Conservation (phyloP, 2,113 vertebrate species). For the Pomatorhinus ruficollis region DNA sequence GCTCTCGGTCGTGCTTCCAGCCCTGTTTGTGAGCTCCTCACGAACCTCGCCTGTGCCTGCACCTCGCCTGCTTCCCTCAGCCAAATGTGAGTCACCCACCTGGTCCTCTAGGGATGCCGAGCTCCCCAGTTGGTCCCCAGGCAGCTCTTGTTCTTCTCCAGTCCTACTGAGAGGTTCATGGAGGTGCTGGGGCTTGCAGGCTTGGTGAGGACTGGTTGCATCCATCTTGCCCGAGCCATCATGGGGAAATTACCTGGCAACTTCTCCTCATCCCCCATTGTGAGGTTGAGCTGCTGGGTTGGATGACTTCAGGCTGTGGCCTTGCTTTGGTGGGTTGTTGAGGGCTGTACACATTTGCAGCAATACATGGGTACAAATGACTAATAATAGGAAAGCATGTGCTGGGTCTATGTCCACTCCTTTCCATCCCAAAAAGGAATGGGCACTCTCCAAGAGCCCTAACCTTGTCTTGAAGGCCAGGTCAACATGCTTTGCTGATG, state of each 20-base stretch:
- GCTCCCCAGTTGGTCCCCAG: neutral
- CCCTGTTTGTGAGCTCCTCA: neutral
- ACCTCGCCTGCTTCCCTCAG: neutral
- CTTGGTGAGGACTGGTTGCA: neutral
- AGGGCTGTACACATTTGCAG: neutral
- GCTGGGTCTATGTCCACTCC: constrained; percentile 31
- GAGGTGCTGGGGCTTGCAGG: neutral
- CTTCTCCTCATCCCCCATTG: neutral
- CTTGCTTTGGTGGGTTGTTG: neutral
- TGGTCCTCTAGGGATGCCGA: neutral
- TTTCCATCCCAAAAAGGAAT: constrained; percentile 62
- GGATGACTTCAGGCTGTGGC: neutral
- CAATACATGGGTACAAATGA: constrained; percentile 16
- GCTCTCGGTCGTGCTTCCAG: constrained; percentile 23
- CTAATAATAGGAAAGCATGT: constrained; percentile 62
- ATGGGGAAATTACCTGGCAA: neutral
- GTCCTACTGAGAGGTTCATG: neutral
- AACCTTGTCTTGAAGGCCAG: constrained; percentile 69
- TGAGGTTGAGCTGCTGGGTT: fast-evolving
- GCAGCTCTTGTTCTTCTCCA: neutral
- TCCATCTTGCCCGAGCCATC: fast-evolving
- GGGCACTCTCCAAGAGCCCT: constrained; percentile 22
- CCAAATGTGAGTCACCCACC: neutral
- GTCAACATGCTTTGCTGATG: constrained; percentile 61
- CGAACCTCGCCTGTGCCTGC: neutral